Conservation (phyloP, 2,888 invertebrate species). For the Pharmacophagus antenor region DNA sequence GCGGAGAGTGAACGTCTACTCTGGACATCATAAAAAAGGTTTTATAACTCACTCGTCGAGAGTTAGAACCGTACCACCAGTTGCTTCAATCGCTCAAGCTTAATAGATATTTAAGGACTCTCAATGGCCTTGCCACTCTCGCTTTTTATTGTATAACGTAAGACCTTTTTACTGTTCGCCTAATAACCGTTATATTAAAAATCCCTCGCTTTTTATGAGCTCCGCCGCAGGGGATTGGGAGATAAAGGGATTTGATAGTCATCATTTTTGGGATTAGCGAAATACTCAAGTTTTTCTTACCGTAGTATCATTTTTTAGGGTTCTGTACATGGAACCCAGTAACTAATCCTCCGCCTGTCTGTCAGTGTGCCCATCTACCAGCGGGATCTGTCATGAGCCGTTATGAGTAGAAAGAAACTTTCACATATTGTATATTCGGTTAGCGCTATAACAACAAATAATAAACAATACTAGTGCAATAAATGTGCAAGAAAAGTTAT, state of each 20-base stretch:
- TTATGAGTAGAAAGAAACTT: no score
- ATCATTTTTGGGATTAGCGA: constrained; percentile 2
- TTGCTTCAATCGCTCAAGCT: constrained; percentile 15
- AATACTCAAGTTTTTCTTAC: background rate
- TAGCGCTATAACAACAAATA: no score
- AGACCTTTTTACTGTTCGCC: constrained; percentile 11
- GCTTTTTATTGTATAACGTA: constrained; percentile 15
- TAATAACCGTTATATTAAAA: constrained; percentile 18
- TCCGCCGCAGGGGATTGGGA: constrained; percentile 3
- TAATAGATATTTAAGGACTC: constrained; percentile 22
- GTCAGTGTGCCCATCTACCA: no score
- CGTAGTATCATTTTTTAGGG: no score
- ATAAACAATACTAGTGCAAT: no score
- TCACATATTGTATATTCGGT: no score
- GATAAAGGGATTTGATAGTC: constrained; percentile 15
- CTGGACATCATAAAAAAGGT: background rate
- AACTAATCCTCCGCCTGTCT: no score
- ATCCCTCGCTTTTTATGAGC: constrained; percentile 25
- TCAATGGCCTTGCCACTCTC: constrained; percentile 13
- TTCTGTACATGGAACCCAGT: no score
- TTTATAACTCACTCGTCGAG: background rate
- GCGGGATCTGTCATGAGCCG: no score
- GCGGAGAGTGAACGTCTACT: background rate
- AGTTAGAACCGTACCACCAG: constrained; percentile 20
- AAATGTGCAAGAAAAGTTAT: no score